Conservation (phyloP, 92 coral and sea anemone genomes). For the Epizoanthus illoricatus region DNA sequence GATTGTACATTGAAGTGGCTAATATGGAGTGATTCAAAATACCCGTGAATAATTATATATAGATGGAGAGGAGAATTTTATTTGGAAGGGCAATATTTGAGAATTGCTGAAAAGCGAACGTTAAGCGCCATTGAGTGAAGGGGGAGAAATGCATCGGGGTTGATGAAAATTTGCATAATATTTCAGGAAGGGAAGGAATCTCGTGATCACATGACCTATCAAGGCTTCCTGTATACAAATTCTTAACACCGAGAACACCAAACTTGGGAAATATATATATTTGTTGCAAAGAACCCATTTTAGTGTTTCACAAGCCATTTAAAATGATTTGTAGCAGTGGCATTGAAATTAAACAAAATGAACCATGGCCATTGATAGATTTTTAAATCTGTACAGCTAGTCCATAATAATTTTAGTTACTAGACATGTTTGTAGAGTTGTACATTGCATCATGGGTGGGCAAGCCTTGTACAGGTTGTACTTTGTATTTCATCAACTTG, state of each 20-base stretch:
- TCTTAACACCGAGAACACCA: not conserved
- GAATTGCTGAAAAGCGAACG: constrained; percentile 18
- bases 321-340: not conserved
- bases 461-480: not conserved
- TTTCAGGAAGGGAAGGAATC: constrained; percentile 70
- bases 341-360: not conserved
- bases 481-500: not conserved
- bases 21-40: constrained; percentile 38
- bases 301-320: constrained; percentile 1
- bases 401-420: constrained; percentile 6
- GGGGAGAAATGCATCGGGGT: constrained; percentile 51
- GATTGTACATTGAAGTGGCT: constrained; percentile 29
- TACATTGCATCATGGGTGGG: constrained; percentile 39
- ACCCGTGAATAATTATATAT: constrained; percentile 38
- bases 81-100: constrained; percentile 26
- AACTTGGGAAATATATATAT: constrained; percentile 9
- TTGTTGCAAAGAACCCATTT: not conserved
- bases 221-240: constrained; percentile 22
- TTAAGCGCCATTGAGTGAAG: constrained; percentile 34
- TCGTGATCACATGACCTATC: constrained; percentile 62
- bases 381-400: constrained; percentile 14
- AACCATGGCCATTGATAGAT: not conserved
- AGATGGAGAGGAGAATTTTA: constrained; percentile 19
- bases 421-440: constrained; percentile 10
- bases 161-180: constrained; percentile 68